Percentiles rank a stretch among this genome's conserved stretches.
phyloP scores from a whole-genome alignment of 1,140 invertebrate genomes.

The Ceratitis capitata region DNA sequence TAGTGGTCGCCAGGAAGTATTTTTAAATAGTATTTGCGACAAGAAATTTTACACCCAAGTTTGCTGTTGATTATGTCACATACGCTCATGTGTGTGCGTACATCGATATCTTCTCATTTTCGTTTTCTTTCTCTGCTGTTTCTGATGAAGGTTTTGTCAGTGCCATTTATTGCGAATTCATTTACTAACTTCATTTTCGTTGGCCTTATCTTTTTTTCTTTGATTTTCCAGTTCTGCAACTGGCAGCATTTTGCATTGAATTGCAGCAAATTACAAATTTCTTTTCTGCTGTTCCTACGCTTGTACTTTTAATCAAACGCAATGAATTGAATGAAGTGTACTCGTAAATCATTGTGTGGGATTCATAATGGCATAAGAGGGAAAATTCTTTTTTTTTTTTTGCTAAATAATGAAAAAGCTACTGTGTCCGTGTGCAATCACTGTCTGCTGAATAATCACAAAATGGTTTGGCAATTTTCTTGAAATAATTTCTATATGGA shows the following conservation, averaged over 20 bases:
- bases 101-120: neutral
- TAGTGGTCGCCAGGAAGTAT: too few relatives aligned
- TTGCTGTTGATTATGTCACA: too few relatives aligned
- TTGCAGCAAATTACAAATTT: neutral
- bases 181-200: neutral
- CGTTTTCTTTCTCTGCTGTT: neutral
- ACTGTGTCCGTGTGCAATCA: neutral
- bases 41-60: too few relatives aligned
- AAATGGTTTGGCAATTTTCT: neutral
- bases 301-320: slow-evolving; percentile 17
- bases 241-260: neutral
- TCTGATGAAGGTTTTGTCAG: slow-evolving; percentile 24
- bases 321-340: slow-evolving; percentile 19
- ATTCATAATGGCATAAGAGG: slow-evolving; percentile 1
- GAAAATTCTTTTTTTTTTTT: neutral
- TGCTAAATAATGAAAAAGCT: neutral
- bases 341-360: slow-evolving; percentile 7
- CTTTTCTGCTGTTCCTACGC: neutral
- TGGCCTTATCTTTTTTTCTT: neutral
- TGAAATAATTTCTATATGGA: too few relatives aligned
- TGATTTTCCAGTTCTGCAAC: neutral
- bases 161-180: slow-evolving; percentile 38
- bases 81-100: too few relatives aligned
- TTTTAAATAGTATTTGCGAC: too few relatives aligned
- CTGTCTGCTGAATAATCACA: neutral